Percentiles rank a stretch among this genome's conserved stretches.
Evolutionary conservation across 2,113 vertebrate species (phyloP).

Genomic region (Blennius ocellaris): DNA sequence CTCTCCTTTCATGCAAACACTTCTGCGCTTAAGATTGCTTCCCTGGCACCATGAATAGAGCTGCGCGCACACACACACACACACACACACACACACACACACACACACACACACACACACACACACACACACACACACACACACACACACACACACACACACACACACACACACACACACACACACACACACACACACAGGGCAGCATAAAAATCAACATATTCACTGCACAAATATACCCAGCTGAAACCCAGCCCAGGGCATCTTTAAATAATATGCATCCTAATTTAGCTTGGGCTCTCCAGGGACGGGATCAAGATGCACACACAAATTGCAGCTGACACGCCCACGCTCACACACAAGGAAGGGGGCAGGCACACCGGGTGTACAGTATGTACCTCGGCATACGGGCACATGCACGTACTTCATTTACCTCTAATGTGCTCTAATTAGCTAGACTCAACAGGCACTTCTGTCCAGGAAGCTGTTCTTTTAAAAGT

Average conservation of each 20-base stretch:
- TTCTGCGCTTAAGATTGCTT: conserved; percentile 39
- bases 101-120: too few species aligned
- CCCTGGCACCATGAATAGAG: conserved; percentile 39
- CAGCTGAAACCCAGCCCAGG: conserved; percentile 68
- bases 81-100: too few species aligned
- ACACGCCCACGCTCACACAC: conserved; percentile 60
- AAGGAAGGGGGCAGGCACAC: conserved; percentile 34
- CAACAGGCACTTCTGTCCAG: conserved; percentile 39
- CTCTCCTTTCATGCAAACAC: conserved; percentile 37
- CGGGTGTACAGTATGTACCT: conserved; percentile 29
- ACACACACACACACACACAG: conserved; percentile 25
- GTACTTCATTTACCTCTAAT: conserved; percentile 59
- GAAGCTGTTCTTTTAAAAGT: conserved; percentile 29
- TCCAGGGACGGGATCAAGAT: conserved; percentile 69
- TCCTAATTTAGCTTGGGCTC: conserved; percentile 74
- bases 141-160: too few species aligned
- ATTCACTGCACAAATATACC: conserved; percentile 66
- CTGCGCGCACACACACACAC: background rate
- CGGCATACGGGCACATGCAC: conserved; percentile 32
- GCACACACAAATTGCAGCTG: conserved; percentile 74
- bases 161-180: too few species aligned
- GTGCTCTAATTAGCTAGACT: conserved; percentile 61
- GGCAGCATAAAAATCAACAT: conserved; percentile 67
- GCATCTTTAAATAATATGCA: conserved; percentile 81
- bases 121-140: conserved; percentile 3